phyloP scores from a whole-genome alignment of 2,888 invertebrate genomes.

The Lasioglossum zephyrum region DNA sequence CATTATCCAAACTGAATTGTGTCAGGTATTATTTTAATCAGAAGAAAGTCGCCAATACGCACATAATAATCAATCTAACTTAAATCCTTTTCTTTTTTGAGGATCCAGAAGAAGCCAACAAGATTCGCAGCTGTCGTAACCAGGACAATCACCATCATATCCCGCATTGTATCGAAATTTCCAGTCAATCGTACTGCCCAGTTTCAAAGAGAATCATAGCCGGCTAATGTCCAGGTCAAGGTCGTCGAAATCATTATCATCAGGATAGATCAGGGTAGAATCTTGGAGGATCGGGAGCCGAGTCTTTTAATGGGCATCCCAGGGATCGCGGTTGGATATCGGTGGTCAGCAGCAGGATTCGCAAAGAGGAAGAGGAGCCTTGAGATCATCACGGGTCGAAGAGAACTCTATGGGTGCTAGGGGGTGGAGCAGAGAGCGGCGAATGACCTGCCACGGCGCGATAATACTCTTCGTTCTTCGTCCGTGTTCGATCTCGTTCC shows the following conservation, averaged over 20 bases:
- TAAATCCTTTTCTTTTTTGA: background rate
- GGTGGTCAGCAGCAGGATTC: constrained; percentile 63
- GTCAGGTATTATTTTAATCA: too few species aligned
- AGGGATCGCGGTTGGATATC: constrained; percentile 61
- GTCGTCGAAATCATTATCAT: background rate
- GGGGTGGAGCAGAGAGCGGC: constrained; percentile 46
- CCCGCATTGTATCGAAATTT: background rate
- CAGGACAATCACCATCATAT: background rate
- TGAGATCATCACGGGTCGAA: constrained; percentile 46
- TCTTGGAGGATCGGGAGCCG: constrained; percentile 16
- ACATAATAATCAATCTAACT: background rate
- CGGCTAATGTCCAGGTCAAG: background rate
- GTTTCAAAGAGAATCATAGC: background rate
- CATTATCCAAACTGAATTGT: too few species aligned
- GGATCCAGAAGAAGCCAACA: background rate
- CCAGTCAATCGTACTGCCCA: background rate
- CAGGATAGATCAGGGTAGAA: background rate
- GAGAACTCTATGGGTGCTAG: constrained; percentile 53
- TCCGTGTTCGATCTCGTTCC: constrained; percentile 21
- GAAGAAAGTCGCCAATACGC: too few species aligned
- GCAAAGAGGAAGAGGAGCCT: constrained; percentile 53
- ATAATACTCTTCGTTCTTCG: constrained; percentile 40
- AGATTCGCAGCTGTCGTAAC: background rate
- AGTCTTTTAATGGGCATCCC: constrained; percentile 64
- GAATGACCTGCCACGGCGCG: constrained; percentile 53